Conservation (phyloP, 2,797 vertebrate genomes). For the Mus minutoides region DNA sequence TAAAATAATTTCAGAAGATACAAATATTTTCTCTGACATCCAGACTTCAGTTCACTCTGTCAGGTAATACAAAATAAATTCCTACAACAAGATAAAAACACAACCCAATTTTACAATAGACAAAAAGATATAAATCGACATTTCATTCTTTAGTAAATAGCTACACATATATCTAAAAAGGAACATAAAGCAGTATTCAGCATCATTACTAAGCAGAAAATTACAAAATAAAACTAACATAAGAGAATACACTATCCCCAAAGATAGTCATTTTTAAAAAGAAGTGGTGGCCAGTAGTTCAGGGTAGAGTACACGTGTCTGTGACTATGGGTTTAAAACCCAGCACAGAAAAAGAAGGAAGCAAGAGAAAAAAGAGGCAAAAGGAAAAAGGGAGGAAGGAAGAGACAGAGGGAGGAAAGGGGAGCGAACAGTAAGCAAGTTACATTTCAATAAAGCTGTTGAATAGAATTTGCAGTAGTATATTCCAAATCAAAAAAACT, state of each 20-base stretch:
- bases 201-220: slow-evolving; percentile 20
- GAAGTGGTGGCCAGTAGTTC: background rate
- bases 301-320: background rate
- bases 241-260: background rate
- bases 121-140: slow-evolving; percentile 7
- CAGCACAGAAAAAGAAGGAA: background rate
- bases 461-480: background rate
- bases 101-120: background rate
- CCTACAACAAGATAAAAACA: background rate
- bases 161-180: background rate
- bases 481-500: slow-evolving; percentile 15
- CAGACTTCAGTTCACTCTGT: background rate
- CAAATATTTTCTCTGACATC: background rate
- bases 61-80: slow-evolving; percentile 3
- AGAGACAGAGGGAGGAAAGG: background rate
- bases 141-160: background rate
- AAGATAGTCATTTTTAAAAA: background rate
- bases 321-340: background rate
- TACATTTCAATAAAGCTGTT: slow-evolving; percentile 12
- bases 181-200: background rate
- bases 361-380: background rate
- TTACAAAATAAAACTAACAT: background rate
- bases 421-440: background rate
- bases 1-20: slow-evolving; percentile 14
- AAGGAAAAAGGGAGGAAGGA: background rate